Conservation (phyloP, 1,140 invertebrate genomes). For the Parapsyche elsis region DNA sequence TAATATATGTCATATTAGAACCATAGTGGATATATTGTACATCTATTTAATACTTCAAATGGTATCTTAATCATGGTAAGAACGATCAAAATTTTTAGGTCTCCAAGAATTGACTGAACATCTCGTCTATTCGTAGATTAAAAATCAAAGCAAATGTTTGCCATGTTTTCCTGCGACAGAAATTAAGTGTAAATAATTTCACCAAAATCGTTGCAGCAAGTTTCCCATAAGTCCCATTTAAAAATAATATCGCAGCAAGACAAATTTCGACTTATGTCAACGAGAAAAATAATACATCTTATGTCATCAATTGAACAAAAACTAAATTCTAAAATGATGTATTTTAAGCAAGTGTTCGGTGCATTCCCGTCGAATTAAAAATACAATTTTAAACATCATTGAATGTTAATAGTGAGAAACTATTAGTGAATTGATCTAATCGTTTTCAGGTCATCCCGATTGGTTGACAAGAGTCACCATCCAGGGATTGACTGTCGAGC, state of each 20-base stretch:
- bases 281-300: not conserved
- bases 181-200: not conserved
- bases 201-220: not conserved
- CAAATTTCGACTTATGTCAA: not conserved
- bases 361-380: not conserved
- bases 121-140: not conserved
- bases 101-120: not conserved
- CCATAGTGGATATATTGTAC: not conserved
- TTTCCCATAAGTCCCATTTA: not conserved
- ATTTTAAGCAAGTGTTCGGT: not conserved
- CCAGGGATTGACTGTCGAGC: not conserved
- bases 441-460: conserved; percentile 19
- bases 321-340: not conserved
- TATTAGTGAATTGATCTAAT: not conserved
- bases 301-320: not conserved
- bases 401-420: not conserved
- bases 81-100: not conserved
- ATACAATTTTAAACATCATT: not conserved
- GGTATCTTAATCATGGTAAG: conserved; percentile 4
- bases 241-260: not conserved
- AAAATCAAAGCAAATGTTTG: not conserved
- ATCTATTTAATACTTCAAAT: not conserved
- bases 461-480: not conserved
- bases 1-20: not conserved
- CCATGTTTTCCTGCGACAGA: not conserved